phyloP scores from a whole-genome alignment of 2,797 vertebrate species.

The Acestrorhynchus altus region DNA sequence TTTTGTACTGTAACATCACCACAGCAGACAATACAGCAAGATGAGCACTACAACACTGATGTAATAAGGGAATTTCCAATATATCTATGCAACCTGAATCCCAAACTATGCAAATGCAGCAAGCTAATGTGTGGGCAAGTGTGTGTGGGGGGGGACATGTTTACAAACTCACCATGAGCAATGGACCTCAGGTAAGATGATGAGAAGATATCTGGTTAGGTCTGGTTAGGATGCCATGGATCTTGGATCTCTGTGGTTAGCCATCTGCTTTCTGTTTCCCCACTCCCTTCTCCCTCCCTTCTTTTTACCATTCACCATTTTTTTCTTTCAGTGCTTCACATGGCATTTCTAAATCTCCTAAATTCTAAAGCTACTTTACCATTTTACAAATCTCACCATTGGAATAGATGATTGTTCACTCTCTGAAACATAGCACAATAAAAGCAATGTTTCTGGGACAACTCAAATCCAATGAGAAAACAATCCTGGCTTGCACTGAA shows the following conservation, averaged over 20 bases:
- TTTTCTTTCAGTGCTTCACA: constrained; percentile 8
- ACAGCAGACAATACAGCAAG: neutral
- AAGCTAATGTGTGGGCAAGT: constrained; percentile 20
- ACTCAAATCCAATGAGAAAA: neutral
- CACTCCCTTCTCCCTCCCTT: constrained; percentile 21
- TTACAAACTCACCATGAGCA: constrained; percentile 27
- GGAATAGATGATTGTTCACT: neutral
- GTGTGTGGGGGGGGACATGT: constrained; percentile 38
- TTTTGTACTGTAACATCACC: neutral
- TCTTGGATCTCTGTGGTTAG: constrained; percentile 33
- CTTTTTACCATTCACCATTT: constrained; percentile 19
- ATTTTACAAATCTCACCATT: neutral
- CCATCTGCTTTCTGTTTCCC: constrained; percentile 66
- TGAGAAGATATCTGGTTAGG: constrained; percentile 61
- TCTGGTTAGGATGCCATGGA: constrained; percentile 58
- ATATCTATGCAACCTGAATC: neutral
- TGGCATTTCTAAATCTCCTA: neutral
- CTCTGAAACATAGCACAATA: neutral
- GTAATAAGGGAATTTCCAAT: neutral
- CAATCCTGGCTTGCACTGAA: neutral
- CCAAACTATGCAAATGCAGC: neutral
- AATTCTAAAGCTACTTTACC: neutral
- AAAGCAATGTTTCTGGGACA: neutral
- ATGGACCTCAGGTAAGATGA: constrained; percentile 35
- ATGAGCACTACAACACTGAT: neutral